Evolutionary conservation across 2,888 invertebrate species (phyloP).

Genomic region (Leptopilina syphax): DNA sequence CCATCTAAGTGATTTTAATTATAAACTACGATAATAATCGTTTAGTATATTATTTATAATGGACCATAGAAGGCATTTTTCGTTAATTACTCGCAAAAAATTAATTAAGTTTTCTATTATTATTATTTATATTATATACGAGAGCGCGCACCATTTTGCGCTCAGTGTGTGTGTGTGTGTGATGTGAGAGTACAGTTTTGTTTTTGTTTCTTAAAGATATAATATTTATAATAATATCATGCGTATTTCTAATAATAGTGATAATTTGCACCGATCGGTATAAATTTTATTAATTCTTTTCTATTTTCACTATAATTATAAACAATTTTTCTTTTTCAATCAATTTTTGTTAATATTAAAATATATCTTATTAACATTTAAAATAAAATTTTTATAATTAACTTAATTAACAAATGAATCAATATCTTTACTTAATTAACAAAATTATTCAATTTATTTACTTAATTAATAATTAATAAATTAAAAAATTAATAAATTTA

Average conservation of each 20-base stretch:
- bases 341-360: too few relatives aligned
- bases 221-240: background rate
- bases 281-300: background rate
- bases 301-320: background rate
- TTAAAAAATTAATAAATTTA: too few relatives aligned
- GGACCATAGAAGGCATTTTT: conserved; percentile 41
- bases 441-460: too few relatives aligned
- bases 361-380: too few relatives aligned
- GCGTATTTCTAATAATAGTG: conserved; percentile 16
- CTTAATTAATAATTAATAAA: too few relatives aligned
- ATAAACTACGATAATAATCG: conserved; percentile 3
- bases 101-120: conserved; percentile 16
- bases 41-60: conserved; percentile 27
- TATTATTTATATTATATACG: too few relatives aligned
- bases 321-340: background rate
- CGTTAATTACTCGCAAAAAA: conserved; percentile 35
- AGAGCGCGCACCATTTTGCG: background rate
- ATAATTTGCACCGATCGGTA: background rate
- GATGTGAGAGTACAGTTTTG: conserved; percentile 25
- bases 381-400: too few relatives aligned
- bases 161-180: background rate
- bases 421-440: too few relatives aligned
- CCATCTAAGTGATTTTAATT: background rate
- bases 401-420: too few relatives aligned
- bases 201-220: background rate